Conservation (phyloP, 2,888 invertebrate genomes). For the Nebria brevicollis region DNA sequence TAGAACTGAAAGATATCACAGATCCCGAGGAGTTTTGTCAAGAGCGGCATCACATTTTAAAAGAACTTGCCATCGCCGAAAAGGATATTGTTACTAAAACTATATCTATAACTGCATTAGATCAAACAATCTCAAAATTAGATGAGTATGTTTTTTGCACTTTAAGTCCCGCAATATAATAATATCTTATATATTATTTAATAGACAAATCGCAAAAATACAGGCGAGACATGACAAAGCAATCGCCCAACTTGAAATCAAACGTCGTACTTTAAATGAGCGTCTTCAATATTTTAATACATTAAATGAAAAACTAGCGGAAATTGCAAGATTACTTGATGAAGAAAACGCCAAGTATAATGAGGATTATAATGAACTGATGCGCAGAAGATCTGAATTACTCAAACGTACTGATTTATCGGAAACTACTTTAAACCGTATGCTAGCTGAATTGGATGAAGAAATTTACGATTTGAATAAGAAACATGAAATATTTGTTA, state of each 20-base stretch:
- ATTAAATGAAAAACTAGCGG: constrained; percentile 47
- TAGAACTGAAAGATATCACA: constrained; percentile 47
- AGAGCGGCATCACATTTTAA: constrained; percentile 46
- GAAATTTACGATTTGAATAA: constrained; percentile 54
- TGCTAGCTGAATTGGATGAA: constrained; percentile 52
- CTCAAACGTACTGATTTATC: constrained; percentile 47
- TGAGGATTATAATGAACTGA: constrained; percentile 52
- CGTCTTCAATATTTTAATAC: constrained; percentile 51
- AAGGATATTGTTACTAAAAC: constrained; percentile 45
- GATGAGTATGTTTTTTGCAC: constrained; percentile 47
- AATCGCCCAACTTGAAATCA: constrained; percentile 47
- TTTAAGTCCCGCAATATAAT: too few species aligned
- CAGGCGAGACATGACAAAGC: constrained; percentile 51
- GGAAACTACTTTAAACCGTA: constrained; percentile 37
- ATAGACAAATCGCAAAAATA: constrained; percentile 49
- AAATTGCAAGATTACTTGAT: constrained; percentile 47
- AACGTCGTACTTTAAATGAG: constrained; percentile 46
- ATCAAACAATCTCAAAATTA: constrained; percentile 48
- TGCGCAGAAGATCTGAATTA: constrained; percentile 51
- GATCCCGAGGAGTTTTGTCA: constrained; percentile 26
- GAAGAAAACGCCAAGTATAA: constrained; percentile 54
- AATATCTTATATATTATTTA: constrained; percentile 5
- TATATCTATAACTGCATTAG: constrained; percentile 48
- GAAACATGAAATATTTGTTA: constrained; percentile 52
- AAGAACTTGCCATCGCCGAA: constrained; percentile 43